Evolutionary conservation across 1,140 invertebrate species (phyloP).

Genomic region (Aricia agestis): DNA sequence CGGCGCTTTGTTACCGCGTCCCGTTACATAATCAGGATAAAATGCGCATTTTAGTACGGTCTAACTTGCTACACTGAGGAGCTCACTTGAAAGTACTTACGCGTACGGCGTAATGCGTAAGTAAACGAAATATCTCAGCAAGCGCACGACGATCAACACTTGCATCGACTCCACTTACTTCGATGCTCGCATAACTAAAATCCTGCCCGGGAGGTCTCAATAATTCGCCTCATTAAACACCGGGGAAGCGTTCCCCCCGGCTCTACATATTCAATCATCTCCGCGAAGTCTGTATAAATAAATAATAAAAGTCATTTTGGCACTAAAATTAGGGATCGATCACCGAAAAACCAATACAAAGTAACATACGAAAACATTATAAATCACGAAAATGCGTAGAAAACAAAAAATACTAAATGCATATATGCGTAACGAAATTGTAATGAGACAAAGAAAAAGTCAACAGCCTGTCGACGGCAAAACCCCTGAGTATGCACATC

Average conservation of each 20-base stretch:
- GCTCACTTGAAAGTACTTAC: too few relatives aligned
- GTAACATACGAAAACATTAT: conserved; percentile 48
- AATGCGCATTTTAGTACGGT: not conserved
- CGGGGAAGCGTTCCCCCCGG: not conserved
- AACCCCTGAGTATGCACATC: conserved; percentile 70
- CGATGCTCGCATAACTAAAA: not conserved
- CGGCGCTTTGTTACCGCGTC: not conserved
- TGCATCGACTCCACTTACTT: not conserved
- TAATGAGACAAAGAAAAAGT: conserved; percentile 61
- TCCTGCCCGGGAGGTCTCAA: conserved; percentile 22
- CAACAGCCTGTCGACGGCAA: conserved; percentile 62
- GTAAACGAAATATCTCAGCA: not conserved
- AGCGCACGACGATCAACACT: not conserved
- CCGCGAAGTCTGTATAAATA: conserved; percentile 39
- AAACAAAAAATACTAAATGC: conserved; percentile 29
- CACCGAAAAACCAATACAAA: conserved; percentile 63
- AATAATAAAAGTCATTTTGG: conserved; percentile 54
- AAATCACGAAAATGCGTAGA: conserved; percentile 55
- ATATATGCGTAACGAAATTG: conserved; percentile 49
- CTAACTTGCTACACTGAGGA: not conserved
- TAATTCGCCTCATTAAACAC: conserved; percentile 6
- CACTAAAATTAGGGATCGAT: conserved; percentile 64
- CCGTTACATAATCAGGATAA: not conserved
- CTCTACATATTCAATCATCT: conserved; percentile 8
- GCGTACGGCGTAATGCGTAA: not conserved